Percentiles rank a stretch among this genome's conserved stretches.
These are phyloP conservation scores for Nomada flava DNA, from an alignment of 2,888 invertebrate species.

Conservation along the genomic window DNA sequence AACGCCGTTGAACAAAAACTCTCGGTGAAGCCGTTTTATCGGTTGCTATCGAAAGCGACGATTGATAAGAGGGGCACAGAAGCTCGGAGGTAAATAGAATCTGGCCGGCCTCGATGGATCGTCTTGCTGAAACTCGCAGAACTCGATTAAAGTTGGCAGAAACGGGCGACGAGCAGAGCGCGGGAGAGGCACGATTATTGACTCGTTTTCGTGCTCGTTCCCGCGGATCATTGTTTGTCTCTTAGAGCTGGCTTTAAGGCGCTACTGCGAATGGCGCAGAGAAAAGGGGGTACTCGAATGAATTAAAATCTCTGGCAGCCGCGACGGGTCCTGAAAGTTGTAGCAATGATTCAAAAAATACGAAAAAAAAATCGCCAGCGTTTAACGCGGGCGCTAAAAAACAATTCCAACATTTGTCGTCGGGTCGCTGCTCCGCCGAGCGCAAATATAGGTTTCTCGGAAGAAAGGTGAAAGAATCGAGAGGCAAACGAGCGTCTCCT, in stretches of 20 bases:
- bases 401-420: too few relatives aligned
- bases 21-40: too few relatives aligned
- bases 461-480: constrained; percentile 45
- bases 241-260: neutral
- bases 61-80: neutral
- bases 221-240: neutral
- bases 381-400: neutral
- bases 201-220: neutral
- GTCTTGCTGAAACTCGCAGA: neutral
- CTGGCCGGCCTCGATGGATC: neutral
- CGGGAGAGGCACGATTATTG: neutral
- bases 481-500: constrained; percentile 22
- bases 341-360: accelerated
- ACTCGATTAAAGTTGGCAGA: constrained; percentile 7
- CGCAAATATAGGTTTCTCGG: constrained; percentile 47
- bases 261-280: too few relatives aligned
- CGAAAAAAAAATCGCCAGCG: neutral
- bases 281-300: too few relatives aligned
- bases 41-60: neutral
- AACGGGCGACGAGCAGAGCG: neutral
- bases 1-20: neutral
- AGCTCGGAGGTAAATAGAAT: constrained; percentile 1
- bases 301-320: too few relatives aligned
- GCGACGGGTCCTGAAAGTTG: too few relatives aligned
- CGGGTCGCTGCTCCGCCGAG: neutral